phyloP scores from a whole-genome alignment of 1,140 invertebrate genomes.

The Teleogryllus occipitalis region DNA sequence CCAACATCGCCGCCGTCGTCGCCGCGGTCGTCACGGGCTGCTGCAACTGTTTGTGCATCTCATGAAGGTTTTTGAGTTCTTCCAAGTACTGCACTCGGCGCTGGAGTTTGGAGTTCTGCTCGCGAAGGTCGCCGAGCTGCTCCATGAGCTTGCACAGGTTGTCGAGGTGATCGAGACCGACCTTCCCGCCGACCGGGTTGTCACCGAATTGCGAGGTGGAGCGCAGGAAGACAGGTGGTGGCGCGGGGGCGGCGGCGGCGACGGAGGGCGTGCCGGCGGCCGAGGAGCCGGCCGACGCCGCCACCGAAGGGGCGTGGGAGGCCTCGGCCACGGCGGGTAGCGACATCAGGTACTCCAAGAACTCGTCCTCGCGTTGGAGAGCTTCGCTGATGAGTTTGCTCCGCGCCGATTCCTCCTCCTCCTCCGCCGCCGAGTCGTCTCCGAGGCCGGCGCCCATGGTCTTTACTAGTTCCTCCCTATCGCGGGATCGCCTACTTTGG shows the following conservation, averaged over 20 bases:
- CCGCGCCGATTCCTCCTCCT: background rate
- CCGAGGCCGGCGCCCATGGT: no score
- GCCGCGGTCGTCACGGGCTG: constrained; percentile 22
- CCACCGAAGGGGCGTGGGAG: background rate
- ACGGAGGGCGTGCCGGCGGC: background rate
- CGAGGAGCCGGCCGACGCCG: constrained; percentile 17
- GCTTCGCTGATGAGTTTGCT: constrained; percentile 19
- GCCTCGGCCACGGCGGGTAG: constrained; percentile 25
- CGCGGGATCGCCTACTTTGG: no score
- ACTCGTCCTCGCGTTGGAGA: constrained; percentile 28
- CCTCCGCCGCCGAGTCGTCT: no score
- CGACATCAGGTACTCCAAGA: constrained; percentile 32
- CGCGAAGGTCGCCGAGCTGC: constrained; percentile 58
- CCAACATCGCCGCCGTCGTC: background rate
- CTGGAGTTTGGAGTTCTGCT: constrained; percentile 59
- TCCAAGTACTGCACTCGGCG: constrained; percentile 62
- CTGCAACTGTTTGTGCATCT: constrained; percentile 42
- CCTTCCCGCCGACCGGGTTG: constrained; percentile 22
- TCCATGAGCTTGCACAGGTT: constrained; percentile 65
- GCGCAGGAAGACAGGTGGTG: constrained; percentile 9
- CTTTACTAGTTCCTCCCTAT: no score
- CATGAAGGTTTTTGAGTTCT: constrained; percentile 56
- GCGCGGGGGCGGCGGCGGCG: background rate
- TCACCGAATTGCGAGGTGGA: constrained; percentile 13
- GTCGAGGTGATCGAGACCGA: constrained; percentile 64